Conservation (phyloP, 1,140 invertebrate genomes). For the Bombyx mori region DNA sequence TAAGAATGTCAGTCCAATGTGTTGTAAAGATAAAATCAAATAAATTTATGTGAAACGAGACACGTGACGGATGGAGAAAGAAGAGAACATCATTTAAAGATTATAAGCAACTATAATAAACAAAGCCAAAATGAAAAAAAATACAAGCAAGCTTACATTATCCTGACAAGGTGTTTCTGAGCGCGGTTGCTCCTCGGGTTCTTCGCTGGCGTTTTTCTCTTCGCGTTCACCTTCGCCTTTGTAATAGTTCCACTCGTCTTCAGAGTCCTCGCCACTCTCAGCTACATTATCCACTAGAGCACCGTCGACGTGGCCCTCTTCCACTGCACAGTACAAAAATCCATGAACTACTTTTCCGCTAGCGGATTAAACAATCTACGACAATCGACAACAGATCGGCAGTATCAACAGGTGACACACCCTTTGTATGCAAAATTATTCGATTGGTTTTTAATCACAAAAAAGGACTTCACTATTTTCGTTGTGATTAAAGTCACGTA, state of each 20-base stretch:
- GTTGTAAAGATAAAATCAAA: too few relatives aligned
- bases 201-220: constrained; percentile 45
- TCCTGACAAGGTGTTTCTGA: constrained; percentile 66
- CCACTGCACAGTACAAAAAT: constrained; percentile 45
- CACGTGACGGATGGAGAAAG: too few relatives aligned
- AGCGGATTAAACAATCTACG: background rate
- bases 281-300: constrained; percentile 79
- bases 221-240: constrained; percentile 73
- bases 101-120: constrained; percentile 3
- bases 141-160: constrained; percentile 39
- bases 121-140: constrained; percentile 4
- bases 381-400: constrained; percentile 1
- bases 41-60: too few relatives aligned
- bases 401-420: constrained; percentile 65
- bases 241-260: constrained; percentile 86
- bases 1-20: too few relatives aligned
- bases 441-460: constrained; percentile 1
- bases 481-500: too few relatives aligned
- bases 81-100: background rate
- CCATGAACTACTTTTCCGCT: constrained; percentile 11
- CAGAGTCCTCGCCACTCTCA: constrained; percentile 80
- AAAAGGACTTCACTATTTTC: too few relatives aligned
- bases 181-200: constrained; percentile 50
- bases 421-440: constrained; percentile 23
- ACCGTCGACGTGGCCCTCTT: constrained; percentile 55